These are phyloP conservation scores for Lampris incognitus DNA, from an alignment of 2,113 vertebrate species.

Conservation along the genomic window DNA sequence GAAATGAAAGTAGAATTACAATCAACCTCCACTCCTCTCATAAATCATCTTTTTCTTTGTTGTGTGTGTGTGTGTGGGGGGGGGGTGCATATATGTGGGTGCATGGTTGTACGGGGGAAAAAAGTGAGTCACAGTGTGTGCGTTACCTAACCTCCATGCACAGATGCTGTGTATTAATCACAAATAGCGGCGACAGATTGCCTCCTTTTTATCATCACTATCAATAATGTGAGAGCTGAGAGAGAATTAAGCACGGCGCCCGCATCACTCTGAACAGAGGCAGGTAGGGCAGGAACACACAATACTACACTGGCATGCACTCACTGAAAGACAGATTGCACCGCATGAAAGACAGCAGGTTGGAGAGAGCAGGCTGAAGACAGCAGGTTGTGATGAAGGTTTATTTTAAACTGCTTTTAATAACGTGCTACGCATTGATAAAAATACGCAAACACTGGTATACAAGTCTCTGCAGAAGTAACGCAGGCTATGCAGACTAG, in stretches of 20 bases:
- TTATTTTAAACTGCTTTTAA: background rate
- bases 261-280: slow-evolving; percentile 19
- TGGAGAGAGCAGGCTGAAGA: background rate
- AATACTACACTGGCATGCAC: background rate
- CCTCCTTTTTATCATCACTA: slow-evolving; percentile 72
- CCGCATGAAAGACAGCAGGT: background rate
- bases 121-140: slow-evolving; percentile 35
- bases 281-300: slow-evolving; percentile 46
- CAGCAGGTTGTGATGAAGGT: slow-evolving; percentile 4
- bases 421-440: slow-evolving; percentile 13
- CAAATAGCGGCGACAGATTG: slow-evolving; percentile 66
- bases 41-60: slow-evolving; percentile 41
- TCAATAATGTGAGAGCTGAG: slow-evolving; percentile 56
- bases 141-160: slow-evolving; percentile 59
- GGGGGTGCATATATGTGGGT: slow-evolving; percentile 26
- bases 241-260: slow-evolving; percentile 46
- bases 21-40: slow-evolving; percentile 41
- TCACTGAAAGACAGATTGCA: slow-evolving; percentile 15
- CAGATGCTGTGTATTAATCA: slow-evolving; percentile 77
- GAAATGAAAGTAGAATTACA: slow-evolving; percentile 46
- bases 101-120: slow-evolving; percentile 16
- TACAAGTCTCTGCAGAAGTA: slow-evolving; percentile 11
- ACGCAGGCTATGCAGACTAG: background rate
- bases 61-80: slow-evolving; percentile 9
- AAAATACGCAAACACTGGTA: slow-evolving; percentile 36